Percentiles rank a stretch among this genome's conserved stretches.
Conservation (phyloP, 2,888 invertebrate genomes). For the Mythimna lalbum region DNA sequence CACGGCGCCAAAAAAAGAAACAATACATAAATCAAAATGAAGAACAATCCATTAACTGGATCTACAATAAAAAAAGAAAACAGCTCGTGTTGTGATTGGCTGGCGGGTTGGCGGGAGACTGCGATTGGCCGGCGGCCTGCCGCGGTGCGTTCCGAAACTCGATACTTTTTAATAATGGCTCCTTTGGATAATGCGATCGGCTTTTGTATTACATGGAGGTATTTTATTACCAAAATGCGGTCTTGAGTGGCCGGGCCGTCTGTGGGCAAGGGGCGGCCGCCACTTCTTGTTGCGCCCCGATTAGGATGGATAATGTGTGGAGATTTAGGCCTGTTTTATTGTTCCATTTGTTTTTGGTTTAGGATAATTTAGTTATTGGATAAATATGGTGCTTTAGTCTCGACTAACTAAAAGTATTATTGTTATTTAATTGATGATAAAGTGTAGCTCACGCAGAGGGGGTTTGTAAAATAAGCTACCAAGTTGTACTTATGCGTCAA, state of each 20-base stretch:
- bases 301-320: slow-evolving; percentile 75
- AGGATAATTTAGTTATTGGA: slow-evolving; percentile 20
- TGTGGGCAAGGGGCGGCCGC: slow-evolving; percentile 79
- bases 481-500: not conserved
- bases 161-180: slow-evolving; percentile 91
- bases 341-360: slow-evolving; percentile 49
- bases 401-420: slow-evolving; percentile 1
- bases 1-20: slow-evolving; percentile 71
- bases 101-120: slow-evolving; percentile 76
- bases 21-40: slow-evolving; percentile 87
- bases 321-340: slow-evolving; percentile 67
- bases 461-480: slow-evolving; percentile 1
- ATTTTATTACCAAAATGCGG: slow-evolving; percentile 88
- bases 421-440: slow-evolving; percentile 1
- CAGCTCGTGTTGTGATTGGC: slow-evolving; percentile 80
- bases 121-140: slow-evolving; percentile 79
- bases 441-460: not conserved
- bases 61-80: slow-evolving; percentile 84
- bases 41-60: slow-evolving; percentile 89
- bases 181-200: slow-evolving; percentile 89
- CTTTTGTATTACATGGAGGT: slow-evolving; percentile 86
- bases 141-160: slow-evolving; percentile 86
- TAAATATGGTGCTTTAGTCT: not conserved
- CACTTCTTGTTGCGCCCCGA: slow-evolving; percentile 79
- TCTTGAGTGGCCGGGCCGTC: slow-evolving; percentile 80